Conservation (phyloP, 1,140 invertebrate species). For the Mylabris phalerata region DNA sequence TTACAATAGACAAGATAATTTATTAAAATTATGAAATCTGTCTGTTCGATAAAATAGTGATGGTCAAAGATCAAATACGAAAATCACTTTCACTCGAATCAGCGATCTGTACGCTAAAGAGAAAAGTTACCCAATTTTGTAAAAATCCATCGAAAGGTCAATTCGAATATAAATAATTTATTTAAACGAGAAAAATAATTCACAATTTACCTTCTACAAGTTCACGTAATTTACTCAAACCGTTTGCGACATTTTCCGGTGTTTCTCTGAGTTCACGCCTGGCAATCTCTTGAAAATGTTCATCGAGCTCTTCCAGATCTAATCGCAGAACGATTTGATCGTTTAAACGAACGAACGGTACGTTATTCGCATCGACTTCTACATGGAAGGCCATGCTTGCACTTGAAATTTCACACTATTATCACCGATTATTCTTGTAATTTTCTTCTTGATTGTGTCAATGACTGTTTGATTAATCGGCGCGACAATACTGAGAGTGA, state of each 20-base stretch:
- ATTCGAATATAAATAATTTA: neutral
- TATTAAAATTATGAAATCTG: too few relatives aligned
- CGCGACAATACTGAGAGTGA: too few relatives aligned
- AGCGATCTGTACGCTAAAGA: too few relatives aligned
- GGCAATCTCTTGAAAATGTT: conserved; percentile 48
- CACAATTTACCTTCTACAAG: conserved; percentile 49
- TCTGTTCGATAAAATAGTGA: too few relatives aligned
- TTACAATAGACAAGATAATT: too few relatives aligned
- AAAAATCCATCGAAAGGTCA: neutral
- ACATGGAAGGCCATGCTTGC: conserved; percentile 1
- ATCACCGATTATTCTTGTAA: too few relatives aligned
- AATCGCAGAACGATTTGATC: conserved; percentile 27
- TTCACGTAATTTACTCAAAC: conserved; percentile 50
- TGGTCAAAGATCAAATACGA: too few relatives aligned
- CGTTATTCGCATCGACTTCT: conserved; percentile 25
- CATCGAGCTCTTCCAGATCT: conserved; percentile 37
- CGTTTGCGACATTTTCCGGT: conserved; percentile 54
- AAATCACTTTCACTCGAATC: too few relatives aligned
- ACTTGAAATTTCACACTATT: too few relatives aligned
- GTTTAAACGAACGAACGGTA: conserved; percentile 36
- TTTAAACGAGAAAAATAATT: conserved; percentile 1
- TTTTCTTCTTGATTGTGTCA: too few relatives aligned
- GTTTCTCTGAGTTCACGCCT: conserved; percentile 59
- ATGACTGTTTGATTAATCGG: too few relatives aligned
- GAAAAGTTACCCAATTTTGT: neutral